Evolutionary conservation across 2,888 invertebrate genomes (phyloP), one percentile per base, ranked within the genome.

Genomic region (Ditula angustiorana): DNA sequence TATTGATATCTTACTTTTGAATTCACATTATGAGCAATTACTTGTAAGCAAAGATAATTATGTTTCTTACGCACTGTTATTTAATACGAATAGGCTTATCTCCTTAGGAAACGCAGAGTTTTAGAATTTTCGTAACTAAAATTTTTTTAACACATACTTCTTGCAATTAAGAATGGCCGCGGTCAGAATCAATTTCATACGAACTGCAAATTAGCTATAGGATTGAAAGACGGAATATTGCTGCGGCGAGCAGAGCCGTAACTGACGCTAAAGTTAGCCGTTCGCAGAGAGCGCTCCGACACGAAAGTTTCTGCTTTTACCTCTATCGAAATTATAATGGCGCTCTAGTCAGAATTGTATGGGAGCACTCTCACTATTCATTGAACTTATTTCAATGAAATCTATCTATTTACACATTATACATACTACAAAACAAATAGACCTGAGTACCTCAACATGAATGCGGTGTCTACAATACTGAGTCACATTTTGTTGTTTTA

Each of bases 181-280:
- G 7, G 41, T 24, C 16, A 13, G 55, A 37, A 56, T 41, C 16
- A 11, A 41, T 41, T 41, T 1, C 41, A 41, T 7, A 35, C 19
- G 16, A 56, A 41, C 11, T 56, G 5, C 35, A 23, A 52, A 63
- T 63, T 52, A 46, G 21, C 58, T 37, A 53, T 58, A 8, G 46
- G 46, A 35, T 53, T 28, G 16, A 59, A 59, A 21, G 35, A 19
- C 30, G 26, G 26, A 53, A 24, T 52, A 24, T 46, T 28, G 35
- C 35, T 13, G 37, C 10, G 46, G 57, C 28, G 26, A 16, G 19
- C 5, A n/a, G 11, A 21, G 16, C 37, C 33, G 63, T 30, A 26
- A 21, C 52, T 23, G 64, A 53, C 53, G 64, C 24, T 28, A n/a
- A 64, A 64, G 59, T 64, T 64, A 24, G 23, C 26, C 26, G 46